Percentiles rank a stretch among this genome's conserved stretches.
Evolutionary conservation across 2,797 vertebrate species (phyloP).

Genomic region (Crocidura indochinensis): DNA sequence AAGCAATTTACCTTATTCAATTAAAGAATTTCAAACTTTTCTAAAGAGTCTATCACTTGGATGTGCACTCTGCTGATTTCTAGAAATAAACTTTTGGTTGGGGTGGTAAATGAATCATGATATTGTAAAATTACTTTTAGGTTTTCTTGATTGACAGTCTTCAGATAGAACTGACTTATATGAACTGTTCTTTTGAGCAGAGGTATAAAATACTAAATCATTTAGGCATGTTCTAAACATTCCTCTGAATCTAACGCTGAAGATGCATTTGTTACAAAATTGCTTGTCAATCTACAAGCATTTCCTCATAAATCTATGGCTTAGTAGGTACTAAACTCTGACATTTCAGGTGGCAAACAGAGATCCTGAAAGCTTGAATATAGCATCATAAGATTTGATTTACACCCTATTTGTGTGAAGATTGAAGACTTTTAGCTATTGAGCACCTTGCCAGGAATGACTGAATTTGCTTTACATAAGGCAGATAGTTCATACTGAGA

Average conservation of each 20-base stretch:
- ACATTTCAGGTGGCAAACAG: slow-evolving; percentile 81
- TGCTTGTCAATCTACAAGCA: slow-evolving; percentile 83
- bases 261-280: slow-evolving; percentile 85
- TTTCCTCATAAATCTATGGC: slow-evolving; percentile 83
- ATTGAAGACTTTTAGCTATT: slow-evolving; percentile 79
- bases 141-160: slow-evolving; percentile 83
- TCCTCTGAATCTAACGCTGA: slow-evolving; percentile 63
- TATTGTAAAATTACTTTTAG: slow-evolving; percentile 85
- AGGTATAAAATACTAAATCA: slow-evolving; percentile 87
- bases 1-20: slow-evolving; percentile 81
- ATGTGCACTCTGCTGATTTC: slow-evolving; percentile 79
- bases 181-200: slow-evolving; percentile 83
- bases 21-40: slow-evolving; percentile 83
- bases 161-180: slow-evolving; percentile 85
- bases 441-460: slow-evolving; percentile 78
- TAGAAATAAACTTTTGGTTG: slow-evolving; percentile 81
- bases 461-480: slow-evolving; percentile 78
- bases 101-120: slow-evolving; percentile 82
- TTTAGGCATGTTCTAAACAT: slow-evolving; percentile 83
- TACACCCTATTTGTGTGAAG: slow-evolving; percentile 83
- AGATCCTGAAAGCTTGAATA: slow-evolving; percentile 81
- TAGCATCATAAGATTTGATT: slow-evolving; percentile 77
- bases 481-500: slow-evolving; percentile 57
- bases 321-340: slow-evolving; percentile 83
- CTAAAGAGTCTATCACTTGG: slow-evolving; percentile 77